Conservation (phyloP, 2,113 vertebrate species). For the Antennarius striatus region DNA sequence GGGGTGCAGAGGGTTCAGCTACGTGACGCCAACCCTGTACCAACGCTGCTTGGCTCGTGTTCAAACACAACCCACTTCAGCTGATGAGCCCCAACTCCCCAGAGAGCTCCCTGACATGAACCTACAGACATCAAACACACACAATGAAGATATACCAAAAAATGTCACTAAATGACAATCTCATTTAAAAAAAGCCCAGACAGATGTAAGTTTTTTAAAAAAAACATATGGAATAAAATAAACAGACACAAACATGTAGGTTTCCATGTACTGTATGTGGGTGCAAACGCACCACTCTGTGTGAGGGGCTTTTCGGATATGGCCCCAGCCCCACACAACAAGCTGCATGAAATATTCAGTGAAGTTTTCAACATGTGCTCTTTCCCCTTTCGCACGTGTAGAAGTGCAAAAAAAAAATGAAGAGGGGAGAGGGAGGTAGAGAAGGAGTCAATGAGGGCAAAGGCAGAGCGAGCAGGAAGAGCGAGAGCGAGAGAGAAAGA, state of each 20-base stretch:
- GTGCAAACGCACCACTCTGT: conserved; percentile 18
- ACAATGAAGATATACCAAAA: conserved; percentile 10
- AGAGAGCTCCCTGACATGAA: conserved; percentile 14
- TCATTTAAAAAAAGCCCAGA: neutral
- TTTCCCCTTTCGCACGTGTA: conserved; percentile 73
- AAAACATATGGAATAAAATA: conserved; percentile 20
- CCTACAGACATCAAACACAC: conserved; percentile 15
- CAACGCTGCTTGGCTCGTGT: conserved; percentile 33
- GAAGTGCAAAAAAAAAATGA: conserved; percentile 60
- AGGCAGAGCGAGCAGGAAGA: conserved; percentile 62
- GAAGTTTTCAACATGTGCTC: conserved; percentile 79
- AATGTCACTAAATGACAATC: neutral
- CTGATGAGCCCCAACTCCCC: conserved; percentile 30
- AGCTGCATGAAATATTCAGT: conserved; percentile 80
- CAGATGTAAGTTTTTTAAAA: neutral
- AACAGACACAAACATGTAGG: conserved; percentile 21
- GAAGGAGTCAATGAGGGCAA: conserved; percentile 79
- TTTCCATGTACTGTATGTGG: conserved; percentile 1
- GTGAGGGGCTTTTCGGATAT: conserved; percentile 22
- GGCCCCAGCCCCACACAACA: conserved; percentile 43
- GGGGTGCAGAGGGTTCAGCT: neutral
- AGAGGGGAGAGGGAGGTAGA: conserved; percentile 30
- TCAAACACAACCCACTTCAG: conserved; percentile 37
- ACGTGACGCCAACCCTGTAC: conserved; percentile 19
- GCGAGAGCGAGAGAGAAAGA: conserved; percentile 37